Percentiles rank a stretch among this genome's conserved stretches.
phyloP scores from a whole-genome alignment of 2,113 vertebrate genomes.

The Rhadina sibilatrix region DNA sequence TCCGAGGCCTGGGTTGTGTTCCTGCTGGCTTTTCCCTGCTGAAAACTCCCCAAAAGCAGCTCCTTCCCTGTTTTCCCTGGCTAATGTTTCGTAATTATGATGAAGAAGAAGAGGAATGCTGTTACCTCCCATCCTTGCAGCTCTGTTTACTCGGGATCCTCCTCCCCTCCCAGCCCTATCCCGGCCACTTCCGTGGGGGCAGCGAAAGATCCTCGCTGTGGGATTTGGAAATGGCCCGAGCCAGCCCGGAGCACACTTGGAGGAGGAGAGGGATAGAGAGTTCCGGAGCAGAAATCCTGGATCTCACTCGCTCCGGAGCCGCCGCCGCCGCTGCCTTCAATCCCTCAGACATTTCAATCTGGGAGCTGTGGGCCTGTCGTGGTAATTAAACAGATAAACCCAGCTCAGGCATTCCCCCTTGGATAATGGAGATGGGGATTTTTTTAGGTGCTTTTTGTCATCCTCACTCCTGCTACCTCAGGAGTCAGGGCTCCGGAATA shows the following conservation, averaged over 20 bases:
- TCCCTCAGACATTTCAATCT: fast-evolving
- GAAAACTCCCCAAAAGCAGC: background rate
- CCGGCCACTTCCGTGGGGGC: background rate
- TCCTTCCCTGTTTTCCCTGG: background rate
- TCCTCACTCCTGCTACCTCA: background rate
- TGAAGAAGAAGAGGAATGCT: background rate
- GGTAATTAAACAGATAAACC: background rate
- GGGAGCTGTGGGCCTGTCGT: background rate
- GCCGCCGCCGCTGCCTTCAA: background rate
- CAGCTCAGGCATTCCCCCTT: fast-evolving
- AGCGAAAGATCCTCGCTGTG: background rate
- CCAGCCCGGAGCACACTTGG: background rate
- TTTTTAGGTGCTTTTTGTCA: background rate
- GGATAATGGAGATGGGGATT: background rate
- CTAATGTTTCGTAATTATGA: background rate
- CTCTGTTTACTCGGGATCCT: background rate
- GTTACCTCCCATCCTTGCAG: background rate
- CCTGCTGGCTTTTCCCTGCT: background rate
- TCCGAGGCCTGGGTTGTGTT: fast-evolving
- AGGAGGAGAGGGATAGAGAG: background rate
- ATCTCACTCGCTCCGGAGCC: background rate
- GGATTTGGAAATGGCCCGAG: background rate
- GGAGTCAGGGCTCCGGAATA: background rate
- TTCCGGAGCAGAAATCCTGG: background rate
- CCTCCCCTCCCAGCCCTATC: background rate